Conservation (phyloP, 1,140 invertebrate genomes). For the Daktulosphaira vitifoliae region DNA sequence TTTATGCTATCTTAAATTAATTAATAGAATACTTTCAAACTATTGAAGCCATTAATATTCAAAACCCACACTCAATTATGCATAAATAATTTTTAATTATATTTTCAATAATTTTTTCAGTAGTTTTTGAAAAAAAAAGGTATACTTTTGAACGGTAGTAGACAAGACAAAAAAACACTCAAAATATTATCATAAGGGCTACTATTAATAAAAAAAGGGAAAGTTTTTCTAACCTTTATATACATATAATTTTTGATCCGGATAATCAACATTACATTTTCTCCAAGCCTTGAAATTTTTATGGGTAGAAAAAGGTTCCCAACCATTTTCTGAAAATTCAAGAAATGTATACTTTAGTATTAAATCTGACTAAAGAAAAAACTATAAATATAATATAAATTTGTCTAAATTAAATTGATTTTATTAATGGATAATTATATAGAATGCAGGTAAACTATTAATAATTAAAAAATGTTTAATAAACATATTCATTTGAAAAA, state of each 20-base stretch:
- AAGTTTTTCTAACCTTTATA: conserved; percentile 56
- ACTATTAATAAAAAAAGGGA: neutral
- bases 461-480: too few relatives aligned
- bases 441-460: too few relatives aligned
- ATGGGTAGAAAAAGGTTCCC: conserved; percentile 70
- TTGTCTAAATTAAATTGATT: too few relatives aligned
- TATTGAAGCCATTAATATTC: too few relatives aligned
- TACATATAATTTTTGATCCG: conserved; percentile 55
- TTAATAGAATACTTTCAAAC: too few relatives aligned
- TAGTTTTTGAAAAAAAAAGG: too few relatives aligned
- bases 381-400: neutral
- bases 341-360: neutral
- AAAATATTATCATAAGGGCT: neutral
- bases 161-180: neutral
- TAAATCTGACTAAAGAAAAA: neutral
- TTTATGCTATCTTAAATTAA: too few relatives aligned
- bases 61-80: too few relatives aligned
- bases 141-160: neutral
- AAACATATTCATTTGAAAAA: too few relatives aligned
- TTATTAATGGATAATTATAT: too few relatives aligned
- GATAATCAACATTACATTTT: conserved; percentile 51
- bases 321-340: conserved; percentile 47
- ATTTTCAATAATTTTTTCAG: too few relatives aligned
- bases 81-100: too few relatives aligned
- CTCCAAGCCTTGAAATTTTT: conserved; percentile 74